Evolutionary conservation across 2,797 vertebrate genomes (phyloP).

Genomic region (Oreochromis mossambicus): DNA sequence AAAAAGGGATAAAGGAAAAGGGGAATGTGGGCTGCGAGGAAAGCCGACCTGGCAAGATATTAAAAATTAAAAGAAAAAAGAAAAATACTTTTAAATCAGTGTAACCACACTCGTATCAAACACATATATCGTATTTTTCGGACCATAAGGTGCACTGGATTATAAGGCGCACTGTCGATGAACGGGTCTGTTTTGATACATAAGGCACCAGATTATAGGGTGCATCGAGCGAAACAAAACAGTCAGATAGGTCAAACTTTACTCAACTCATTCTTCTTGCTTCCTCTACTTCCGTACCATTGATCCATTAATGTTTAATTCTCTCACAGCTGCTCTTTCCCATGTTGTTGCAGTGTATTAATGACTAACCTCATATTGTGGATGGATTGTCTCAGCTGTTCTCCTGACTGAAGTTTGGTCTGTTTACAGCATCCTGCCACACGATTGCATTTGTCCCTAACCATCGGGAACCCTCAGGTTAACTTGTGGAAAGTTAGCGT

Average conservation of each 20-base stretch:
- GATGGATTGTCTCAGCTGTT: no score
- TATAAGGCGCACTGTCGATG: background rate
- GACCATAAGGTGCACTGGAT: background rate
- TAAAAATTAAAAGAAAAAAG: conserved; percentile 7
- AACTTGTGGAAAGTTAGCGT: background rate
- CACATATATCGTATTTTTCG: background rate
- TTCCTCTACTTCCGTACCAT: no score
- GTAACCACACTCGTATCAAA: background rate
- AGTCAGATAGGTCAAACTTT: no score
- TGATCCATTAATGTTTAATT: no score
- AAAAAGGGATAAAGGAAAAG: conserved; percentile 94
- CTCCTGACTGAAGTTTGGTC: no score
- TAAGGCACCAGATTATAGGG: background rate
- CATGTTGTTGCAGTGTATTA: no score
- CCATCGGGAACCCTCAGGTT: background rate
- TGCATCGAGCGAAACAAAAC: background rate
- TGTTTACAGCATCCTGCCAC: no score
- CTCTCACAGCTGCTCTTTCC: no score
- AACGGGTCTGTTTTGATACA: background rate
- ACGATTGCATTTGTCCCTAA: no score
- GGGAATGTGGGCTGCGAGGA: conserved; percentile 67
- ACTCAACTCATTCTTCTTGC: no score
- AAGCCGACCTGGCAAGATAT: conserved; percentile 81
- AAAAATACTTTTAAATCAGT: background rate
- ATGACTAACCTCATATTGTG: no score